A percentile compares a stretch with the other conserved stretches of the same genome.
Conservation (phyloP, 2,113 vertebrate species). For the Coreoperca whiteheadi region DNA sequence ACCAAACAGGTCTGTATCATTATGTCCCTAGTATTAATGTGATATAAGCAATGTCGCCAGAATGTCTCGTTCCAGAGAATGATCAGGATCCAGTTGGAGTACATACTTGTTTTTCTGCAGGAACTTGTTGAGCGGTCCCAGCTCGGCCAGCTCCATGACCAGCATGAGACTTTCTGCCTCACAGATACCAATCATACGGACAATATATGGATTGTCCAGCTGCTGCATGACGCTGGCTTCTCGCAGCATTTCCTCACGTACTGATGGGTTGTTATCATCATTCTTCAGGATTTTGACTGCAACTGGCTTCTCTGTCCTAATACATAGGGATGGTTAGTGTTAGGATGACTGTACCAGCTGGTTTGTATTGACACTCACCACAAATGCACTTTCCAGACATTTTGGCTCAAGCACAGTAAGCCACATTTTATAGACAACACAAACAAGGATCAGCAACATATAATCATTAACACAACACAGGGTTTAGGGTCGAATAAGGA, state of each 20-base stretch:
- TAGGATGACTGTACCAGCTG: neutral
- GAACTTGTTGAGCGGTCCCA: slow-evolving; percentile 95
- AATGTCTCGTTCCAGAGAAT: neutral
- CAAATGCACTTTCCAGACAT: neutral
- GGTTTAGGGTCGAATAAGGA: neutral
- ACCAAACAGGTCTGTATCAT: neutral
- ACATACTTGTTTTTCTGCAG: slow-evolving; percentile 92
- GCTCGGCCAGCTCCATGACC: slow-evolving; percentile 98
- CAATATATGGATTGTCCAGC: slow-evolving; percentile 97
- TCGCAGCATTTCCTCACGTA: slow-evolving; percentile 91
- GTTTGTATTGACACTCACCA: neutral
- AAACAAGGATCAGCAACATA: neutral
- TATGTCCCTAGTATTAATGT: neutral
- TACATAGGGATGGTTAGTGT: neutral
- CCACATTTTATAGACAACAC: neutral
- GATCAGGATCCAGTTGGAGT: neutral
- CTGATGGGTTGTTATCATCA: slow-evolving; percentile 86
- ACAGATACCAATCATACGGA: slow-evolving; percentile 98
- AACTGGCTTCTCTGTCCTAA: slow-evolving; percentile 90
- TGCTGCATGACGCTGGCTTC: slow-evolving; percentile 98
- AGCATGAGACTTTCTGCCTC: slow-evolving; percentile 96
- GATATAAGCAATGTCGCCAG: neutral
- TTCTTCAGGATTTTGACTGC: slow-evolving; percentile 98
- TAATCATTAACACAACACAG: neutral
- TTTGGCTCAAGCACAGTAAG: too few species aligned